These are phyloP conservation scores for Masnerella sp. DNA, from an alignment of 2,888 invertebrate species.

Conservation along the genomic window DNA sequence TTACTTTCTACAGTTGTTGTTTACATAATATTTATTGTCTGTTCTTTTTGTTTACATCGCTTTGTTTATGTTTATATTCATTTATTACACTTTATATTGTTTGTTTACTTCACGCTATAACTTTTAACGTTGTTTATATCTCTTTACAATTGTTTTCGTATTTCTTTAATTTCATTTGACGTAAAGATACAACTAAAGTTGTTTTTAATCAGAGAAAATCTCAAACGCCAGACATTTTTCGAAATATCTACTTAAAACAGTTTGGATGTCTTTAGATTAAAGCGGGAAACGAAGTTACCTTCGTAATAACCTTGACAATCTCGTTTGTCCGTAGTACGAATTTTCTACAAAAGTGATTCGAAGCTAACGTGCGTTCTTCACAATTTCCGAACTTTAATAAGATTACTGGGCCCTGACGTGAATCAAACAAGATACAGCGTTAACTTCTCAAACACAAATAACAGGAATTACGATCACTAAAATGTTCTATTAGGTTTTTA, in stretches of 20 bases:
- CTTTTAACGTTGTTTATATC: too few species aligned
- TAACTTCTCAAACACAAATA: background rate
- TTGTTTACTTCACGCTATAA: too few species aligned
- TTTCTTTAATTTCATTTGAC: too few species aligned
- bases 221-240: slow-evolving; percentile 2
- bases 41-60: too few species aligned
- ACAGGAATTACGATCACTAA: background rate
- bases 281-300: slow-evolving; percentile 7
- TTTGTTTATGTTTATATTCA: too few species aligned
- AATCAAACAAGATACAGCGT: slow-evolving; percentile 25
- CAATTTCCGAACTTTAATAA: slow-evolving; percentile 53
- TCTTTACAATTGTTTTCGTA: too few species aligned
- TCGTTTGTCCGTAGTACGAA: slow-evolving; percentile 46
- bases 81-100: too few species aligned
- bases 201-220: too few species aligned
- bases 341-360: slow-evolving; percentile 42
- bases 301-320: slow-evolving; percentile 46
- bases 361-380: slow-evolving; percentile 26
- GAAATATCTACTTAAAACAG: slow-evolving; percentile 46
- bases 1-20: too few species aligned
- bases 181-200: too few species aligned
- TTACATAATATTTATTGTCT: too few species aligned
- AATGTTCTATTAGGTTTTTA: too few species aligned
- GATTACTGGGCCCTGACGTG: slow-evolving; percentile 34
- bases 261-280: slow-evolving; percentile 19